These are phyloP conservation scores for Jordanella pulchra DNA, from an alignment of 2,797 vertebrate species.

Conservation along the genomic window DNA sequence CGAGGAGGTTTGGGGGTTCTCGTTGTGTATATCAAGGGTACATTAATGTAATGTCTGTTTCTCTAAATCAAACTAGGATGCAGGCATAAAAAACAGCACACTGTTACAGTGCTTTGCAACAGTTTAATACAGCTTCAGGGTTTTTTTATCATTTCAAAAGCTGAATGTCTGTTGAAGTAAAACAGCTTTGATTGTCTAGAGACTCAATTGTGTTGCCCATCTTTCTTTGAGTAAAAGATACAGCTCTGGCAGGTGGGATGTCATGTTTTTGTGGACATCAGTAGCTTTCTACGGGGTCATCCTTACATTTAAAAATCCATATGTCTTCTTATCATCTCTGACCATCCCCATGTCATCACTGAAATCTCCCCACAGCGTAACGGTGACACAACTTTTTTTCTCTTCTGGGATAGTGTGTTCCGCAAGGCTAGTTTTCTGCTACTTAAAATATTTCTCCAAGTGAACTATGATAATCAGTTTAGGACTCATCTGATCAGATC, in stretches of 20 bases:
- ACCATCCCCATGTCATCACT: neutral
- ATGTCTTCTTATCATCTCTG: neutral
- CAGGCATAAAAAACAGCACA: slow-evolving; percentile 40
- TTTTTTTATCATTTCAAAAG: neutral
- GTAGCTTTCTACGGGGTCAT: neutral
- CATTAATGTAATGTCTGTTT: slow-evolving; percentile 59
- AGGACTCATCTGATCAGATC: neutral
- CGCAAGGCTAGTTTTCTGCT: neutral
- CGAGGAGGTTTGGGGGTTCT: slow-evolving; percentile 62
- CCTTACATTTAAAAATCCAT: neutral
- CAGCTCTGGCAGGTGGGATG: neutral
- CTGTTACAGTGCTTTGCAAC: slow-evolving; percentile 20
- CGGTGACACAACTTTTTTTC: neutral
- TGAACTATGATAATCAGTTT: neutral
- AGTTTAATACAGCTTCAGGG: neutral
- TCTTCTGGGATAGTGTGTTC: neutral
- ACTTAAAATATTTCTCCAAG: neutral
- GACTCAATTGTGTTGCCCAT: neutral
- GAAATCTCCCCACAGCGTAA: neutral
- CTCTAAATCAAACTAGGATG: slow-evolving; percentile 60
- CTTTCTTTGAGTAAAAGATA: neutral
- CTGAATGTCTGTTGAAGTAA: neutral
- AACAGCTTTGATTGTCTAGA: neutral
- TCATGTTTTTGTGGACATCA: neutral
- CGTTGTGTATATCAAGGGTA: slow-evolving; percentile 61